Conservation (phyloP, 1,140 invertebrate species). For the Heterodera schachtii region DNA sequence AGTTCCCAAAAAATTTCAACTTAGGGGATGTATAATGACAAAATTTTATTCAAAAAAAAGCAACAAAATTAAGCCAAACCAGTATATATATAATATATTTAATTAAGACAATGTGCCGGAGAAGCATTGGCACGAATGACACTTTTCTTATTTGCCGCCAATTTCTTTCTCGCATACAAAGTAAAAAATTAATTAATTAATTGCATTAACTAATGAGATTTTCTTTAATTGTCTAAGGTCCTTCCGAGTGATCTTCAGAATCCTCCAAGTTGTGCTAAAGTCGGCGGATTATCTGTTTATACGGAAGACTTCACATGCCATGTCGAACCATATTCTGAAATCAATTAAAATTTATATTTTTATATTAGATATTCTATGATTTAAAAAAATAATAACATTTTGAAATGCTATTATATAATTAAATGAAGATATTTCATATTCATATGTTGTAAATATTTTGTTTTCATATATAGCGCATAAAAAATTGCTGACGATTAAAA, state of each 20-base stretch:
- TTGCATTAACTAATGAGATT: background rate
- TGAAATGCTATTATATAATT: no score
- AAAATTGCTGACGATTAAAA: no score
- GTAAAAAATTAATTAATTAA: background rate
- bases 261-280: slow-evolving; percentile 20
- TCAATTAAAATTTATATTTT: background rate
- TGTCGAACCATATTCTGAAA: slow-evolving; percentile 4
- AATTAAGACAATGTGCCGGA: slow-evolving; percentile 37
- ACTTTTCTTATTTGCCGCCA: slow-evolving; percentile 43
- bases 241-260: slow-evolving; percentile 12
- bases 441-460: no score
- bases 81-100: background rate
- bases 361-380: no score
- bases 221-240: slow-evolving; percentile 19
- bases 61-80: no score
- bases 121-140: slow-evolving; percentile 39
- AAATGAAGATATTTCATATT: no score
- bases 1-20: background rate
- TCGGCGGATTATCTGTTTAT: slow-evolving; percentile 12
- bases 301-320: slow-evolving; percentile 13
- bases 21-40: no score
- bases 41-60: no score
- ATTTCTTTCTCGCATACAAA: slow-evolving; percentile 36
- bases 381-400: no score
- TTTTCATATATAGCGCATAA: no score